Evolutionary conservation across 2,888 invertebrate genomes (phyloP).

Genomic region (Ochropleura plecta): DNA sequence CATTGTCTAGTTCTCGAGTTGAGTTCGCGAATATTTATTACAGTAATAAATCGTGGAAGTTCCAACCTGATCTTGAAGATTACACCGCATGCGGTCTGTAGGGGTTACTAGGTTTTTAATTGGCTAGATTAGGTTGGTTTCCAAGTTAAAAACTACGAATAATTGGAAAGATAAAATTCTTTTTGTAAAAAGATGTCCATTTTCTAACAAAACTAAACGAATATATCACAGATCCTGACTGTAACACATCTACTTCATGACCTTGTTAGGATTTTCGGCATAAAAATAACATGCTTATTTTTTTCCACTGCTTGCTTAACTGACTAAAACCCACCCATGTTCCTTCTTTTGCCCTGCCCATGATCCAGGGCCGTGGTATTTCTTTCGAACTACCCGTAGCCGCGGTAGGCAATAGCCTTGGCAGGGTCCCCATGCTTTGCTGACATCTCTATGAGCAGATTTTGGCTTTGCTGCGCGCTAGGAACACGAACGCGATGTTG

Average conservation of each 20-base stretch:
- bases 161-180: neutral
- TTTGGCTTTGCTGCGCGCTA: too few species aligned
- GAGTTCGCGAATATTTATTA: conserved; percentile 55
- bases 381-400: too few species aligned
- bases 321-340: too few species aligned
- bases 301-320: too few species aligned
- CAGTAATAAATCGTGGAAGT: conserved; percentile 54
- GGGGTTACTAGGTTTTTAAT: conserved; percentile 42
- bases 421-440: too few species aligned
- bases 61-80: conserved; percentile 53
- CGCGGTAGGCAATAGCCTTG: too few species aligned
- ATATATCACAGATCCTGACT: neutral
- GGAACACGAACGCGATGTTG: too few species aligned
- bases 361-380: too few species aligned
- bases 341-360: too few species aligned
- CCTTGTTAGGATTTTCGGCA: neutral
- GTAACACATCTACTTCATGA: neutral
- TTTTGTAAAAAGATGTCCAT: neutral
- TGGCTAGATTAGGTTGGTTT: conserved; percentile 24
- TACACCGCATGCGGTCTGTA: conserved; percentile 22
- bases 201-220: neutral
- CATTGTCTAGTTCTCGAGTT: conserved; percentile 43
- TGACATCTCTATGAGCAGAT: too few species aligned
- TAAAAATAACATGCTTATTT: neutral
- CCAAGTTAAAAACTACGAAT: conserved; percentile 7